phyloP scores from a whole-genome alignment of 2,888 invertebrate species.

The Monochamus alternatus region DNA sequence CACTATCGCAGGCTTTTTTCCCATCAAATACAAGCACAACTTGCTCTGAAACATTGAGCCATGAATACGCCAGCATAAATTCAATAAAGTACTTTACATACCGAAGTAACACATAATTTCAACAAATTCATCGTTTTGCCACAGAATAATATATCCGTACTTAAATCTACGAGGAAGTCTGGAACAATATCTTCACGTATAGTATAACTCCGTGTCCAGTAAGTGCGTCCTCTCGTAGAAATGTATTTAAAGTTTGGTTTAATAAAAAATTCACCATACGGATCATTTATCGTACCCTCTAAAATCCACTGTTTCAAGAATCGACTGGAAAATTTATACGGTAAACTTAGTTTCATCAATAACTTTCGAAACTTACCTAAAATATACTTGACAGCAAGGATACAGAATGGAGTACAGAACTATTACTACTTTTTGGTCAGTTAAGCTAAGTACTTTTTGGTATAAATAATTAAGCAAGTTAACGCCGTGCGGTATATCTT shows the following conservation, averaged over 20 bases:
- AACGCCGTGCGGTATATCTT: constrained; percentile 71
- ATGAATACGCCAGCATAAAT: not conserved
- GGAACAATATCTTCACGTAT: constrained; percentile 75
- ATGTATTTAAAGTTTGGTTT: constrained; percentile 79
- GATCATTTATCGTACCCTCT: constrained; percentile 87
- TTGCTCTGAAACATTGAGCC: constrained; percentile 62
- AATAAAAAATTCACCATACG: constrained; percentile 89
- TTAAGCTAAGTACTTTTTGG: constrained; percentile 75
- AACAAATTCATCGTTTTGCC: constrained; percentile 83
- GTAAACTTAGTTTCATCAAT: not conserved
- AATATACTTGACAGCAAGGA: constrained; percentile 68
- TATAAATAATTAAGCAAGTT: constrained; percentile 79
- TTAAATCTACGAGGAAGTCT: constrained; percentile 78
- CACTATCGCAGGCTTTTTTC: constrained; percentile 63
- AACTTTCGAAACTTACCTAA: constrained; percentile 57
- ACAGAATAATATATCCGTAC: constrained; percentile 80
- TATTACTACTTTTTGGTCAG: constrained; percentile 73
- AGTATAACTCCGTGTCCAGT: constrained; percentile 80
- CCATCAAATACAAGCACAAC: constrained; percentile 64
- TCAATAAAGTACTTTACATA: constrained; percentile 63
- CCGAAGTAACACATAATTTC: constrained; percentile 80
- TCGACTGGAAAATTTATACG: constrained; percentile 66
- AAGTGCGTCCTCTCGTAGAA: constrained; percentile 76
- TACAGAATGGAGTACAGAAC: constrained; percentile 73
- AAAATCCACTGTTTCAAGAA: constrained; percentile 89